A percentile compares a stretch with the other conserved stretches of the same genome.
phyloP scores from a whole-genome alignment of 2,888 invertebrate species.

The Melitaea athalia region DNA sequence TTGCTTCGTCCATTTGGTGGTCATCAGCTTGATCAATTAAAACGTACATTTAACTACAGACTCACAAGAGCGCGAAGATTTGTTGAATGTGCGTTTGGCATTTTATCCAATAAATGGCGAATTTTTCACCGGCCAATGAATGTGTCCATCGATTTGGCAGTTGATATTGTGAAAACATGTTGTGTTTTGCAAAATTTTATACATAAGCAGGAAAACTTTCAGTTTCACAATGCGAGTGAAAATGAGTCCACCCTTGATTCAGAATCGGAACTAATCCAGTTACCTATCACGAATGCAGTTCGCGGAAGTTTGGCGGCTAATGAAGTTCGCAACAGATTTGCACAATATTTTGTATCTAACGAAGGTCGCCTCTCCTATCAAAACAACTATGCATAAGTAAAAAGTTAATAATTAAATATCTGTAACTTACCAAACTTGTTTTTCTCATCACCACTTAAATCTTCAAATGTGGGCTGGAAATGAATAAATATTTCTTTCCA shows the following conservation, averaged over 20 bases:
- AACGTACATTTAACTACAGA: conserved; percentile 42
- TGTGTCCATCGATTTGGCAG: conserved; percentile 26
- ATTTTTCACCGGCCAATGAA: conserved; percentile 42
- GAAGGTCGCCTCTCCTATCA: conserved; percentile 7
- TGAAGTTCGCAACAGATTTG: conserved; percentile 16
- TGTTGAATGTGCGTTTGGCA: conserved; percentile 45
- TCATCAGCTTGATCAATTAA: conserved; percentile 38
- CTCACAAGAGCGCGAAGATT: conserved; percentile 44
- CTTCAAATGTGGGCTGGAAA: conserved; percentile 37
- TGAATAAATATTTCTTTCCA: conserved; percentile 41
- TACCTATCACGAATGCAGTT: no score
- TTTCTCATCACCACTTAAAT: conserved; percentile 42
- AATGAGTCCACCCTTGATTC: neutral
- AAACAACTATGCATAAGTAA: conserved; percentile 1
- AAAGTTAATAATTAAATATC: conserved; percentile 6
- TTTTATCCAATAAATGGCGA: conserved; percentile 43
- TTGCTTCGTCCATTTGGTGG: conserved; percentile 41
- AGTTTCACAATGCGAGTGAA: conserved; percentile 8
- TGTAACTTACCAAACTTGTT: conserved; percentile 43
- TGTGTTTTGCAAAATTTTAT: conserved; percentile 17
- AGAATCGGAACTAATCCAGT: no score
- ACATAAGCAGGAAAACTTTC: conserved; percentile 14
- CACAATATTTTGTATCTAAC: conserved; percentile 15
- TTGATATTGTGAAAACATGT: conserved; percentile 17
- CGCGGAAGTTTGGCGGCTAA: neutral